phyloP scores from a whole-genome alignment of 1,140 invertebrate species.

The Arctopsyche grandis region DNA sequence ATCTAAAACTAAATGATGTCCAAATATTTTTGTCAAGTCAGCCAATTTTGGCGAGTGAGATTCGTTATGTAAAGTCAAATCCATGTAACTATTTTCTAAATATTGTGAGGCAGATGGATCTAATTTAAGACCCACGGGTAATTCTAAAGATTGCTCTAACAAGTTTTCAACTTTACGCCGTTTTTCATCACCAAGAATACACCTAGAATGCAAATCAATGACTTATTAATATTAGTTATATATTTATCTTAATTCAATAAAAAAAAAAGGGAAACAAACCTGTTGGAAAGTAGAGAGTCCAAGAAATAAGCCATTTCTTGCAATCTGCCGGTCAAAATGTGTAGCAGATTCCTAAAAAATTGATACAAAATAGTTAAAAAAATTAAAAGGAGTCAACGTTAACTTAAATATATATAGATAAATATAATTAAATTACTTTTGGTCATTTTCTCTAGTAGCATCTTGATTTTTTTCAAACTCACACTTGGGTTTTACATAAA shows the following conservation, averaged over 20 bases:
- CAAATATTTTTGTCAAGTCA: conserved; percentile 64
- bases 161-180: conserved; percentile 65
- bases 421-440: conserved; percentile 24
- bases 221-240: conserved; percentile 14
- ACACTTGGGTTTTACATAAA: conserved; percentile 28
- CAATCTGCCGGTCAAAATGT: conserved; percentile 71
- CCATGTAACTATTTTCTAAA: conserved; percentile 62
- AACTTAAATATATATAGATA: conserved; percentile 1
- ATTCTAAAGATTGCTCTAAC: conserved; percentile 64
- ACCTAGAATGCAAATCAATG: conserved; percentile 56
- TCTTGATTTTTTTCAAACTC: background rate
- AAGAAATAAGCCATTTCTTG: conserved; percentile 78
- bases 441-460: conserved; percentile 3
- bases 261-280: conserved; percentile 57
- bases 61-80: conserved; percentile 59
- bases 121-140: conserved; percentile 62
- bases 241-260: conserved; percentile 19
- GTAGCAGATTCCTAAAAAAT: conserved; percentile 59
- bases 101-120: conserved; percentile 60
- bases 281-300: conserved; percentile 75
- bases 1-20: conserved; percentile 58
- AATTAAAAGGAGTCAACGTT: too few relatives aligned
- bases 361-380: conserved; percentile 39
- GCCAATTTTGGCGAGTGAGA: conserved; percentile 63
- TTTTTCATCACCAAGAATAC: conserved; percentile 65